Percentiles rank a stretch among this genome's conserved stretches.
Evolutionary conservation across 2,113 vertebrate species (phyloP).

Genomic region (Heliornis fulica): DNA sequence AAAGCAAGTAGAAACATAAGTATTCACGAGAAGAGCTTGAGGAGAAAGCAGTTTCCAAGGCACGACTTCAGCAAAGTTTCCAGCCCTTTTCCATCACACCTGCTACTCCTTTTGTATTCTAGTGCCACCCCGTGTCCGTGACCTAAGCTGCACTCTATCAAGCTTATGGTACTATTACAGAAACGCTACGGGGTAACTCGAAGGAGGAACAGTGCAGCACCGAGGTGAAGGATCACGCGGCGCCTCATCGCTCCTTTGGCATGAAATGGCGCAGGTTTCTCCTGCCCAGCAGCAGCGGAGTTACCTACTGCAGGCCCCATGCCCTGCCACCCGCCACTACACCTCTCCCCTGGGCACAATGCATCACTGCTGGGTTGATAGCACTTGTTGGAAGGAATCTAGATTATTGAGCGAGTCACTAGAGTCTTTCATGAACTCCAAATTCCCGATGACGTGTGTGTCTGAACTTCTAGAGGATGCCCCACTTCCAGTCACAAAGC

Average conservation of each 20-base stretch:
- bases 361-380: not conserved
- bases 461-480: not conserved
- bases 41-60: not conserved
- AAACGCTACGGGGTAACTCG: not conserved
- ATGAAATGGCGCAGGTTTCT: not conserved
- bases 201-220: not conserved
- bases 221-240: not conserved
- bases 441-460: not conserved
- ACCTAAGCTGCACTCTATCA: not conserved
- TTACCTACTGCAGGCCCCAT: too few species aligned
- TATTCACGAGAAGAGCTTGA: not conserved
- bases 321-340: too few species aligned
- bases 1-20: not conserved
- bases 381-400: not conserved
- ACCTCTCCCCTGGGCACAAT: not conserved
- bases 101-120: not conserved
- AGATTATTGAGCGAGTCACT: not conserved
- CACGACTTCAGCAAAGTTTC: not conserved
- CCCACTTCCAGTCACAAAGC: not conserved
- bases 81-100: not conserved
- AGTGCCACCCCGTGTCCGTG: constrained; percentile 47
- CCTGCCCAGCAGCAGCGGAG: not conserved
- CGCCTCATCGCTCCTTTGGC: not conserved
- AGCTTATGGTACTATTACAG: accelerated
- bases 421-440: not conserved